Percentiles rank a stretch among this genome's conserved stretches.
Evolutionary conservation across 2,113 vertebrate genomes (phyloP).

Genomic region (Apteryx owenii): DNA sequence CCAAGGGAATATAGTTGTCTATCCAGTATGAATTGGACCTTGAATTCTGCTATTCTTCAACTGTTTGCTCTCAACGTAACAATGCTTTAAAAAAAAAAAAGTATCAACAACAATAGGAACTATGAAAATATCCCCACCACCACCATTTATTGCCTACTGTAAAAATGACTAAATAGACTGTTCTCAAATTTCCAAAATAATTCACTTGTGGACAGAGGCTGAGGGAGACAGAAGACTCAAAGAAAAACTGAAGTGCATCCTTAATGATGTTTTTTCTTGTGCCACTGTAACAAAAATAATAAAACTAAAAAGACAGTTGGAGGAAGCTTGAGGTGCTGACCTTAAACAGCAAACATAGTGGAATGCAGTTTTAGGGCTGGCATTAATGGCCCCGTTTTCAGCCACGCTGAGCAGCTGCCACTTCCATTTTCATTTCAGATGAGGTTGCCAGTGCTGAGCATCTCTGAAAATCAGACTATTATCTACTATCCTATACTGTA

Average conservation of each 20-base stretch:
- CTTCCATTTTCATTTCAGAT: not conserved
- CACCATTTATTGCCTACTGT: not conserved
- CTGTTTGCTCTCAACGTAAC: not conserved
- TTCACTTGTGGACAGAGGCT: not conserved
- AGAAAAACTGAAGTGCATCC: not conserved
- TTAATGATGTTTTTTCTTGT: not conserved
- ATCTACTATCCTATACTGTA: not conserved
- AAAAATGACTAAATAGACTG: not conserved
- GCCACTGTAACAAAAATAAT: not conserved
- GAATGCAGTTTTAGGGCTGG: not conserved
- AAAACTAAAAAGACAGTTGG: not conserved
- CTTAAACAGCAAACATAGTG: not conserved
- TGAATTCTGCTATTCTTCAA: not conserved
- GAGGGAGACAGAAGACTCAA: not conserved
- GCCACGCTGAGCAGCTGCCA: not conserved
- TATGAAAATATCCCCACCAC: not conserved
- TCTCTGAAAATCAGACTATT: not conserved
- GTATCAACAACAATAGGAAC: not conserved
- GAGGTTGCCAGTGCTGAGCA: not conserved
- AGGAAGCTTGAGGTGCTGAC: not conserved
- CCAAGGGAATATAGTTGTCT: rapidly evolving
- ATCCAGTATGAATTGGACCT: not conserved
- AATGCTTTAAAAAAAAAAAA: not conserved
- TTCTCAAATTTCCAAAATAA: not conserved
- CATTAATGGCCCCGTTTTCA: not conserved